Evolutionary conservation across 2,888 invertebrate genomes (phyloP), one percentile per base, ranked within the genome.

Genomic region (Charanyca ferruginea): DNA sequence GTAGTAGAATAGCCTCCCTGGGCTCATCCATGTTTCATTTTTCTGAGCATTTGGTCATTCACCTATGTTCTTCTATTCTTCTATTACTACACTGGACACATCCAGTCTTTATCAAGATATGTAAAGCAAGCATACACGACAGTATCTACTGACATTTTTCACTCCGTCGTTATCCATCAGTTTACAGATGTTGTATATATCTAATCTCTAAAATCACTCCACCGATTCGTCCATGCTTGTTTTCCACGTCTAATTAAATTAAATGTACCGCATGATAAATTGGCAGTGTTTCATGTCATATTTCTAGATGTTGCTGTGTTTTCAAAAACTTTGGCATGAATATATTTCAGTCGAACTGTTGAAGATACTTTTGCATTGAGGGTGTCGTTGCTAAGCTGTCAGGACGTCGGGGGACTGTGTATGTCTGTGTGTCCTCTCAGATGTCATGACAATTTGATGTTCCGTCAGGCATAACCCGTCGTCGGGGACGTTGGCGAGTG

Each of bases 391-490:
- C 22, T 54, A 22, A 49, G 28, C 18, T 38, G 38, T 59, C n/a
- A 38, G 38, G 38, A 5, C 38, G n/a, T 48, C 16, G 28, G 45
- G 47, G 77, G 63, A 60, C 59, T 48, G 28, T 48, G 52, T 7
- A 32, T 41, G n/a, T 28, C 3, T 28, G 28, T 28, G 28, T 5
- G 58, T 62, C 58, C 61, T 18, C 0, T 60, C 52, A 72, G 65
- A 38, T 78, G 66, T 80, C 63, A 73, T 72, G 72, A 77, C 68
- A 71, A 58, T 75, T 80, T 73, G 61, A 55, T 74, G 64, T 80
- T 74, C 66, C 62, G 67, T 53, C 90, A 95, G 96, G 96, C 95
- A 94, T 96, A 96, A 95, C 96, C 90, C 89, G 95, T 86, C 90
- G 91, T 89, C 91, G 94, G 93, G 93, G 93, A 89, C 93, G 93